A percentile compares a stretch with the other conserved stretches of the same genome.
These are phyloP conservation scores for Ostrea edulis DNA, from an alignment of 1,140 invertebrate species.

Conservation along the genomic window DNA sequence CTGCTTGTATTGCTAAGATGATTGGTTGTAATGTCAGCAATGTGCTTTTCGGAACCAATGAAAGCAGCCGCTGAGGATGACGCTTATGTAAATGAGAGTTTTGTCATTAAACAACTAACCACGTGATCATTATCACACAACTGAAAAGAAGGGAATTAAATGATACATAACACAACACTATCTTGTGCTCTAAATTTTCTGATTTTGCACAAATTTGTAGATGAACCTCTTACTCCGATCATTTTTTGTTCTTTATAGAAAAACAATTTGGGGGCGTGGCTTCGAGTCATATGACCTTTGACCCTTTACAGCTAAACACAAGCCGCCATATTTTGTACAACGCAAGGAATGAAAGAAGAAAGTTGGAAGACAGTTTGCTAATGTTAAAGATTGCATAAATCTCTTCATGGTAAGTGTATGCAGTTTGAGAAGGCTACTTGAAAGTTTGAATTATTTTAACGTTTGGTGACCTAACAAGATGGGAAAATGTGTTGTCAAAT, in stretches of 20 bases:
- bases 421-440: too few relatives aligned
- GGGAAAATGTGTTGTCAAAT: background rate
- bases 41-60: slow-evolving; percentile 66
- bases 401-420: slow-evolving; percentile 7
- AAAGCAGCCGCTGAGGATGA: slow-evolving; percentile 1
- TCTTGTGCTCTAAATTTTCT: too few relatives aligned
- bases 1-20: slow-evolving; percentile 46
- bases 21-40: slow-evolving; percentile 67
- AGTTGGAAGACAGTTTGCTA: background rate
- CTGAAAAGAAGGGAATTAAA: too few relatives aligned
- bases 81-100: slow-evolving; percentile 22
- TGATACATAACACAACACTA: too few relatives aligned
- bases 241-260: background rate
- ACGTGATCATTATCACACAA: slow-evolving; percentile 4
- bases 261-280: background rate
- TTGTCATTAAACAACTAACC: slow-evolving; percentile 36
- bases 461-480: background rate
- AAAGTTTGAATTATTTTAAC: background rate
- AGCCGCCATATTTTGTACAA: slow-evolving; percentile 35
- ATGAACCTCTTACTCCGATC: background rate
- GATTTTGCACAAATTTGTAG: background rate
- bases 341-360: background rate
- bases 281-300: slow-evolving; percentile 19
- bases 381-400: background rate
- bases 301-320: background rate